phyloP scores from a whole-genome alignment of 2,888 invertebrate genomes.

The Itoplectis maculator region DNA sequence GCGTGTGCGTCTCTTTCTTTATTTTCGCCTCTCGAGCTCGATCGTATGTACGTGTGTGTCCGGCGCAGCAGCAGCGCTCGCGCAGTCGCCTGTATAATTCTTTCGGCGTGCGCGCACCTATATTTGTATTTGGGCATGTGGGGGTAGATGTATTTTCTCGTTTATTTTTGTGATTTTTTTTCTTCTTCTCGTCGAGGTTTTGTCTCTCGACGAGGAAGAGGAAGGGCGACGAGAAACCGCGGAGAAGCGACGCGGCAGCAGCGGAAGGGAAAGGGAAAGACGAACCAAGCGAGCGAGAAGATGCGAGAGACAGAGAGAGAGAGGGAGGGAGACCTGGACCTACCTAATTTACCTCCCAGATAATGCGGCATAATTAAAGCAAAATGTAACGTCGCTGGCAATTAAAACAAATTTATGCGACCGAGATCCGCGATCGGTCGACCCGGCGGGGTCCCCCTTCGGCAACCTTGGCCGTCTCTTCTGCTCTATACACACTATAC shows the following conservation, averaged over 20 bases:
- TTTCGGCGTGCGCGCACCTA: constrained; percentile 36
- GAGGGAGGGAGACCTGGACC: constrained; percentile 82
- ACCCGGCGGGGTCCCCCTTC: constrained; percentile 75
- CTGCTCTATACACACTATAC: constrained; percentile 61
- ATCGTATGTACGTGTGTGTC: constrained; percentile 42
- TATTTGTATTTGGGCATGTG: constrained; percentile 31
- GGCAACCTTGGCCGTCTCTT: constrained; percentile 69
- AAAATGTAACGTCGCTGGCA: constrained; percentile 85
- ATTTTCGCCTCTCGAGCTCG: too few species aligned
- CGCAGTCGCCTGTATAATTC: constrained; percentile 37
- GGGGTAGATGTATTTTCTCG: constrained; percentile 34
- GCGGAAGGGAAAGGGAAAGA: constrained; percentile 65
- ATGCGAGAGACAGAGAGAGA: too few species aligned
- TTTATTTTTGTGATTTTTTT: not conserved
- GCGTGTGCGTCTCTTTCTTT: constrained; percentile 40
- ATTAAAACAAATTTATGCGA: constrained; percentile 85
- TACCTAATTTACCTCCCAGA: constrained; percentile 85
- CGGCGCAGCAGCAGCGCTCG: too few species aligned
- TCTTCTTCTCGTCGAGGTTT: constrained; percentile 12
- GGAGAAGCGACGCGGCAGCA: constrained; percentile 50
- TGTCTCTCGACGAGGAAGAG: constrained; percentile 55
- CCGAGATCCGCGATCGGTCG: constrained; percentile 84
- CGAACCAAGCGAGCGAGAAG: too few species aligned
- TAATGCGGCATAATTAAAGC: constrained; percentile 85
- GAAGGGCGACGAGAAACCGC: constrained; percentile 58